These are phyloP conservation scores for Phortica okadai DNA, from an alignment of 2,888 invertebrate genomes.

Conservation along the genomic window DNA sequence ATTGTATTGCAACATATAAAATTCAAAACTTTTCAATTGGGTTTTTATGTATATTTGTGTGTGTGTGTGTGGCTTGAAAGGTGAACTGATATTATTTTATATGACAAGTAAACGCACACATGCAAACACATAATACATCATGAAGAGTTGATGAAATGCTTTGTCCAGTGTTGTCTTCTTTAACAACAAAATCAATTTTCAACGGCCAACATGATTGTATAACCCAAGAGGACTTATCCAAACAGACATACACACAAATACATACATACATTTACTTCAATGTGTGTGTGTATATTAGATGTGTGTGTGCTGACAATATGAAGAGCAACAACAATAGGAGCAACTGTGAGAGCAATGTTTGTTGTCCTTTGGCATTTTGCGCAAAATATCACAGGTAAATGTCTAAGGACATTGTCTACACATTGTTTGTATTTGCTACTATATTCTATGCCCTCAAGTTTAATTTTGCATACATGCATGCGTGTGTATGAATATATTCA, in stretches of 20 bases:
- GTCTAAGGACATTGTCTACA: constrained; percentile 62
- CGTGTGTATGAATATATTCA: neutral
- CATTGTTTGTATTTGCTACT: constrained; percentile 44
- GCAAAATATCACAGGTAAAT: constrained; percentile 62
- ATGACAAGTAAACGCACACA: neutral
- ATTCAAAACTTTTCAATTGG: neutral
- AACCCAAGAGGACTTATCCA: constrained; percentile 57
- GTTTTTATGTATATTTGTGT: neutral
- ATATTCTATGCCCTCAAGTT: neutral
- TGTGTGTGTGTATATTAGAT: constrained; percentile 4
- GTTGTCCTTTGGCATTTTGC: constrained; percentile 53
- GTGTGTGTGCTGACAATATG: constrained; percentile 13
- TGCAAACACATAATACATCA: neutral
- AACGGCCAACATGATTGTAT: constrained; percentile 65
- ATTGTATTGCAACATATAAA: neutral
- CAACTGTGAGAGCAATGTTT: constrained; percentile 8
- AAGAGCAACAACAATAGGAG: neutral
- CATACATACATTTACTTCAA: neutral
- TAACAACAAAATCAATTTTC: constrained; percentile 61
- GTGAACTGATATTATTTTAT: neutral
- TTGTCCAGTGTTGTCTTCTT: constrained; percentile 15
- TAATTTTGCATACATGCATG: neutral
- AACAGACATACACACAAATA: constrained; percentile 2
- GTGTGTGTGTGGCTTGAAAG: neutral
- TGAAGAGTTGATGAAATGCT: constrained; percentile 25